Conservation (phyloP, 2,113 vertebrate species). For the Mugil cephalus region DNA sequence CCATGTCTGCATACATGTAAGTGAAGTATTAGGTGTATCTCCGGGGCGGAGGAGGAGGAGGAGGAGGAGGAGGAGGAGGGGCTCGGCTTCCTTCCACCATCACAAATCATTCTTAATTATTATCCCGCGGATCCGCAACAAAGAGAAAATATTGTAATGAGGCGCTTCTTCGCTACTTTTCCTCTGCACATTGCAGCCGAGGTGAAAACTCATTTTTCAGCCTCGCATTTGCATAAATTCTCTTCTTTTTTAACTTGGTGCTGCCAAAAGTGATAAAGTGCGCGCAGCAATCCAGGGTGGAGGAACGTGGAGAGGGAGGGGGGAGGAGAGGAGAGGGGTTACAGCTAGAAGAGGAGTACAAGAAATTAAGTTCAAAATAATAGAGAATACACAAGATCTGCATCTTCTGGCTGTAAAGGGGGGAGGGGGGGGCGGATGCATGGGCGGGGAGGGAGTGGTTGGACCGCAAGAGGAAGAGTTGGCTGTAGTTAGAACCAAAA, state of each 20-base stretch:
- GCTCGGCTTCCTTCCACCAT: constrained; percentile 62
- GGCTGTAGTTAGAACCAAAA: background rate
- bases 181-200: constrained; percentile 62
- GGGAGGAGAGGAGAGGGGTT: constrained; percentile 19
- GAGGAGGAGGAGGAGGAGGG: constrained; percentile 41
- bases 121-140: constrained; percentile 78
- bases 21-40: constrained; percentile 46
- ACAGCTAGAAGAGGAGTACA: constrained; percentile 7
- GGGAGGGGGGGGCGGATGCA: constrained; percentile 25
- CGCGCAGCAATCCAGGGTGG: constrained; percentile 48
- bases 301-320: constrained; percentile 7
- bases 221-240: constrained; percentile 81
- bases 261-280: constrained; percentile 83
- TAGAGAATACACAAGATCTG: constrained; percentile 28
- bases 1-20: constrained; percentile 23
- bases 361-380: constrained; percentile 50
- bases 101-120: constrained; percentile 86
- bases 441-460: constrained; percentile 17
- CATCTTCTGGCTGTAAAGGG: constrained; percentile 16
- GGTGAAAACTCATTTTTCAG: constrained; percentile 82
- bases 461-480: constrained; percentile 4
- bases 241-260: constrained; percentile 75
- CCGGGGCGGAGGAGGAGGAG: constrained; percentile 48
- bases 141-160: constrained; percentile 83
- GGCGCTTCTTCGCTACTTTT: constrained; percentile 59